A percentile compares a stretch with the other conserved stretches of the same genome.
These are phyloP conservation scores for Antheraea pernyi DNA, from an alignment of 1,140 invertebrate species.

Conservation along the genomic window DNA sequence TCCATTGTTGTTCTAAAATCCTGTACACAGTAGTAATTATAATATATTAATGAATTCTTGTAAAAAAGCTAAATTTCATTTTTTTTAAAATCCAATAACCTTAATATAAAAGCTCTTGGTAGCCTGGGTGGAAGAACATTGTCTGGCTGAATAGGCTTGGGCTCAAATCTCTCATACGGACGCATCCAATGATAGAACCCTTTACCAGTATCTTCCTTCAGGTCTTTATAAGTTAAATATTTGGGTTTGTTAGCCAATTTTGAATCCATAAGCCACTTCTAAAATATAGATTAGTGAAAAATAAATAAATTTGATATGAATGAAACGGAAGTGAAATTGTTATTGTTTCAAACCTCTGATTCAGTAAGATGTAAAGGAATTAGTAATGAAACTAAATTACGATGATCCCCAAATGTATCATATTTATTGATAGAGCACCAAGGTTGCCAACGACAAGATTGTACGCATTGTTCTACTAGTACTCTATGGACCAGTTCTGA, in stretches of 20 bases:
- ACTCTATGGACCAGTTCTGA: constrained; percentile 53
- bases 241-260: constrained; percentile 54
- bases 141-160: constrained; percentile 45
- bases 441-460: constrained; percentile 46
- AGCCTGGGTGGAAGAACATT: constrained; percentile 46
- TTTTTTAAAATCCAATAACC: constrained; percentile 22
- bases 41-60: too few species aligned
- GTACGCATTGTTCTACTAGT: constrained; percentile 50
- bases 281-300: constrained; percentile 12
- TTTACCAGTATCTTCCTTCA: constrained; percentile 59
- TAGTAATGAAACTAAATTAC: constrained; percentile 54
- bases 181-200: constrained; percentile 75
- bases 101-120: constrained; percentile 56
- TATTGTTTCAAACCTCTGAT: constrained; percentile 41
- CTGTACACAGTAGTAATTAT: constrained; percentile 26
- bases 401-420: constrained; percentile 60
- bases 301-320: not conserved
- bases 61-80: too few species aligned
- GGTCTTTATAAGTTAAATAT: constrained; percentile 53
- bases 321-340: not conserved
- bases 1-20: constrained; percentile 60
- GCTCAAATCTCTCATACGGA: constrained; percentile 54
- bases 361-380: constrained; percentile 54
- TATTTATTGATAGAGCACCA: constrained; percentile 66
- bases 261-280: constrained; percentile 71